Base-by-base conservation (phyloP, 1,140 invertebrate species). In the Monochamus saltuarius region DNA sequence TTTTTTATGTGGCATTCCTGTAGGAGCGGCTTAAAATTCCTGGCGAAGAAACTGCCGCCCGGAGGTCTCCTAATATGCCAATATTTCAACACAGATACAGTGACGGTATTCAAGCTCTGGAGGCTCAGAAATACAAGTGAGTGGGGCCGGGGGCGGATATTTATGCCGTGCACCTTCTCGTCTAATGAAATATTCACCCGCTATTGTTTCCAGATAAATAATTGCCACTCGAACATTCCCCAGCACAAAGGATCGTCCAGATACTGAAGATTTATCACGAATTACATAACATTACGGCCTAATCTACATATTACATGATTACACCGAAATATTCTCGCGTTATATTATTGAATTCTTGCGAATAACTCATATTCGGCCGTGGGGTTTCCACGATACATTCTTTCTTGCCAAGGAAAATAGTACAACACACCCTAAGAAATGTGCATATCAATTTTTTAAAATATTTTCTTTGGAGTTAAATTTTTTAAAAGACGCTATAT, bases 201-300 rank as follows among this genome's bases (percentile, higher is more conserved):
- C 66, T 49, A 68, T 67, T 67, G 66, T 67, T 67, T 65, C 59
- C 66, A 57, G 59, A 59, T 67, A 67, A 67, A 67, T 67, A 65
- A 65, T 68, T 59, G 63, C 63, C 53, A 64, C 59, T 65, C 63
- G 61, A 68, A 65, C 66, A 68, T 68, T 68, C 63, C 61, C 58
- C 13, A 62, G 49, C 45, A 68, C 66, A 68, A 65, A 65, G 64
- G 66, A 65, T 64, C 35, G 49, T 54, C 49, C 52, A 47, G 53
- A 65, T 61, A 54, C 50, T 43, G 49, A 43, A 55, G 59, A 65
- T 65, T 65, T 65, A 65, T 60, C 53, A 55, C 55, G 55, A 65
- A 65, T 65, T 65, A 61, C 56, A 61, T 65, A 61, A 65, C 63
- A 53, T 56, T 56, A 56, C 22, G 53, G 19, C 53, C 42, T 36